Conservation (phyloP, 92 coral and sea anemone species). For the Pocillopora grandis region DNA sequence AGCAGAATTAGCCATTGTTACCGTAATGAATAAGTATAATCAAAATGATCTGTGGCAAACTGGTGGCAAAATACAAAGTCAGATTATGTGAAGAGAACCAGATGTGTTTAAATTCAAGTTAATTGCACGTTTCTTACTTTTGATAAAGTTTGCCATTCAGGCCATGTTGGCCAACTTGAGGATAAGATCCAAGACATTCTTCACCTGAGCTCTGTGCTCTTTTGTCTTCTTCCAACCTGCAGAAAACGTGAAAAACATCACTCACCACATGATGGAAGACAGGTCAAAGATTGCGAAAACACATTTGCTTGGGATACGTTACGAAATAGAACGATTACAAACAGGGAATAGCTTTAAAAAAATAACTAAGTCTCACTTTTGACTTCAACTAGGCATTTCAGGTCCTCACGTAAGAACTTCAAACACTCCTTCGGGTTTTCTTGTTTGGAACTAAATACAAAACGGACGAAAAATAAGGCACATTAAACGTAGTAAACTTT, state of each 20-base stretch:
- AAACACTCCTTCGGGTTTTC: neutral
- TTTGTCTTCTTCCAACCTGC: neutral
- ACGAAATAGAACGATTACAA: too few species aligned
- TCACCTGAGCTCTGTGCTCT: neutral
- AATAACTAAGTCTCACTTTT: neutral
- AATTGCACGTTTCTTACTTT: too few species aligned
- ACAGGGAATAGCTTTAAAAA: too few species aligned
- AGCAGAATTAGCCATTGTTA: too few species aligned
- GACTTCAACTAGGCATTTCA: neutral
- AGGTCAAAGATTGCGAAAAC: neutral
- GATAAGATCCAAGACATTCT: neutral
- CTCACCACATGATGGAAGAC: neutral
- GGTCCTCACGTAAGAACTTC: neutral
- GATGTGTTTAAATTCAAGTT: too few species aligned
- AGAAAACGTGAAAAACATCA: neutral
- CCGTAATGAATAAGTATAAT: too few species aligned
- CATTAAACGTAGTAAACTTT: too few species aligned
- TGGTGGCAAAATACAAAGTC: too few species aligned
- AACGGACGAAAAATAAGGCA: neutral
- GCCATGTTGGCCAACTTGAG: neutral
- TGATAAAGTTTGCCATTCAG: neutral
- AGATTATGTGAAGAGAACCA: too few species aligned
- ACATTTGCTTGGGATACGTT: neutral
- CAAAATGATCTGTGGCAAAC: too few species aligned
- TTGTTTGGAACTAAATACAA: conserved; percentile 1